A percentile compares a stretch with the other conserved stretches of the same genome.
Evolutionary conservation across 2,797 vertebrate species (phyloP).

Genomic region (Myioborus melanocephalus): DNA sequence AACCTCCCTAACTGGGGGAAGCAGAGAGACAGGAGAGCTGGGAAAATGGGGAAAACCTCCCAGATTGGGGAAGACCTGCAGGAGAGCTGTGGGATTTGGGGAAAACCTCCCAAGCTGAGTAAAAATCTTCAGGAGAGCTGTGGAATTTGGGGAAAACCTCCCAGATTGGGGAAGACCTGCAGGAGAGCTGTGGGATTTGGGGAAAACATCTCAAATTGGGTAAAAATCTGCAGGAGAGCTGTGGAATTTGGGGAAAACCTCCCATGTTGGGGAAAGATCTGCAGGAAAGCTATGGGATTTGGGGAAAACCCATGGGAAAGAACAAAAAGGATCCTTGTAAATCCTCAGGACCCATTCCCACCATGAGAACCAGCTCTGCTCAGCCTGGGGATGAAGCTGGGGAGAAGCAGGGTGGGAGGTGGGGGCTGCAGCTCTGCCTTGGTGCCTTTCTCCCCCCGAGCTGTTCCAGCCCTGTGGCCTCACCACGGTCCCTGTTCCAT

Average conservation of each 20-base stretch:
- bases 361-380: accelerated
- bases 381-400: accelerated
- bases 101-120: too few species aligned
- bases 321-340: too few species aligned
- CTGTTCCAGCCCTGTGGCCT: background rate
- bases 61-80: too few species aligned
- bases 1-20: too few species aligned
- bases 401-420: background rate
- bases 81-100: background rate
- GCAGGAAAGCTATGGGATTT: too few species aligned
- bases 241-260: too few species aligned
- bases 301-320: too few species aligned
- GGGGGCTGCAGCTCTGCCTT: background rate
- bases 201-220: background rate
- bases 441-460: background rate
- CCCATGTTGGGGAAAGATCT: too few species aligned
- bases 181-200: background rate
- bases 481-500: background rate
- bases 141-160: too few species aligned
- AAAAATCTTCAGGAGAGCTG: background rate
- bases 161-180: too few species aligned
- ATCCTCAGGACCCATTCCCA: accelerated
- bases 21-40: background rate
- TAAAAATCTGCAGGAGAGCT: background rate
- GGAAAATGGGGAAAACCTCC: too few species aligned